Evolutionary conservation across 30 jellyfish, hydroid and myxozoan genomes (phyloP), one percentile per base, ranked within the genome.

Genomic region (Chironex yamaguchii): DNA sequence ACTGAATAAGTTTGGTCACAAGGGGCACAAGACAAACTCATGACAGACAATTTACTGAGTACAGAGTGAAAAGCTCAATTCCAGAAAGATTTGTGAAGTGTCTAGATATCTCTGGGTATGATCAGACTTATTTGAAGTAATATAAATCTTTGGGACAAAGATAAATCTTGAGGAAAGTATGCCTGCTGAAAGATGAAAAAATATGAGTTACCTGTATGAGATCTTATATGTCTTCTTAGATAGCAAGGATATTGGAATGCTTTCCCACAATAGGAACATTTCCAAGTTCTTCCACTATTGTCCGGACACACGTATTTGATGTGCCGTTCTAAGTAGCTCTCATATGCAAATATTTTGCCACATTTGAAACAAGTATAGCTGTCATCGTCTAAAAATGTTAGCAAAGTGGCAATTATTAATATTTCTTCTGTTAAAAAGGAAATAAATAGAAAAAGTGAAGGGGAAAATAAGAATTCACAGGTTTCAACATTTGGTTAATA

Each of bases 231-330:
- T 30, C 99, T 91, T 67, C 97, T 74, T 28, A 95, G 79, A 82
- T 95, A 95, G 65, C 99, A 95, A 0, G 99, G 99, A 62, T 95
- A 95, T 79, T 95, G 99, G 69, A 95, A 95, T 0, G 99, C 99
- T 79, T 95, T 95, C 22, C 99, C 97, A 67, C 99, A 95, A 81
- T 86, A 95, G 11, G 97, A 79, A 62, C 99, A 95, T 54, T 95
- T 95, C 99, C 99, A 95, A 13, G 99, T 95, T 26, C 99, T 92
- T 0, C 99, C 99, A 12, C 97, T 90, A 75, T 91, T 95, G 70
- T 95, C 99, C 1, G 99, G 99, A 67, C 99, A 95, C 34, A 95
- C 99, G 76, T 95, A 95, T 82, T 95, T 95, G 25, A 95, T 87
- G 78, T 95, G 99, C 31, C 99, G 89, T 69, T 95, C 99, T n/a